Conservation (phyloP, 2,113 vertebrate species). For the Hypocryptadius cinnamomeus region DNA sequence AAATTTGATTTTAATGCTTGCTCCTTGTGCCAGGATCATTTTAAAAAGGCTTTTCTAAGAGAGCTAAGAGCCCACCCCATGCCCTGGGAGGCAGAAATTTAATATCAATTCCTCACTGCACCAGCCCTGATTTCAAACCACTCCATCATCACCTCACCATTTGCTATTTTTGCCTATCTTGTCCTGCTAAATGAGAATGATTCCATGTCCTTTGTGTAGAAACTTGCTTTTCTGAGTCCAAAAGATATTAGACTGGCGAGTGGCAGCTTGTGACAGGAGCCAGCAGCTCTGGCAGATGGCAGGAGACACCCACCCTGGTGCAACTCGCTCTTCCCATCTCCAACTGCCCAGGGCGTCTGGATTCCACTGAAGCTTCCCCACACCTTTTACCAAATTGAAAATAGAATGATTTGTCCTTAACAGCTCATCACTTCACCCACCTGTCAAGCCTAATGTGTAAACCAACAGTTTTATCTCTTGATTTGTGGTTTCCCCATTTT, state of each 20-base stretch:
- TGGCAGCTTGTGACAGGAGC: background rate
- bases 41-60: background rate
- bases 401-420: background rate
- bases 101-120: background rate
- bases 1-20: background rate
- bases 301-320: background rate
- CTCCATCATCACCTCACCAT: background rate
- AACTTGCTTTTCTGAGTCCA: background rate
- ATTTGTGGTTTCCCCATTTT: background rate
- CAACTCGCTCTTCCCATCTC: background rate
- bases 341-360: background rate
- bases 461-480: background rate
- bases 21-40: background rate
- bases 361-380: background rate
- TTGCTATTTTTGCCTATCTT: background rate
- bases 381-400: background rate
- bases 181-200: background rate
- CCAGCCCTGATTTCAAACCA: background rate
- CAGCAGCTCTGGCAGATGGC: background rate
- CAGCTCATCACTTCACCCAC: background rate
- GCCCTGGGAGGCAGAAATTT: background rate
- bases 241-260: background rate
- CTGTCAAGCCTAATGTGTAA: background rate
- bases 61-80: background rate
- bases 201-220: background rate